Evolutionary conservation across 2,797 vertebrate species (phyloP), one percentile per base, ranked within the genome.

Genomic region (Yasuhikotakia modesta): DNA sequence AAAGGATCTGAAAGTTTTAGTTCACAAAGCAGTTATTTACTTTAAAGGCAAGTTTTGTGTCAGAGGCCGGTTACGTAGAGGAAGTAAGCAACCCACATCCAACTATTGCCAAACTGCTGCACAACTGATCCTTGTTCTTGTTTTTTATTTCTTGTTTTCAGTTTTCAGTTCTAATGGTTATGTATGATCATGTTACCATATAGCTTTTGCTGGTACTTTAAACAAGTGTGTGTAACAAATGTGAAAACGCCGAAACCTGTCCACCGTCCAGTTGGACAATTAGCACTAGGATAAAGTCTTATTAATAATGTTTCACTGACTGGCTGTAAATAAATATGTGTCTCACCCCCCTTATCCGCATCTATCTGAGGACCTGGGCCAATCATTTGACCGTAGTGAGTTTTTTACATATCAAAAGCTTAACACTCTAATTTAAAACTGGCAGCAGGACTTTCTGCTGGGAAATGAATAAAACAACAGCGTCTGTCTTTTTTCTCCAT

Each of bases 351-450:
- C 35, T 48, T 73, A 82, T 79, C 48, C 83, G 43, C 72, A 60
- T 73, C n/a, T 50, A 72, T 69, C 70, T 79, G 83, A 86, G 85
- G 77, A 76, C 57, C 1, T 73, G 43, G 61, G 67, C 27, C 22
- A 30, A 55, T 85, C 72, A 82, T 60, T 76, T 79, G 81, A 87
- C 60, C 46, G 12, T 35, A 50, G 43, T 17, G 66, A 24, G 63
- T 53, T 79, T 68, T 67, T 71, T n/a, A 76, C 67, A 85, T 87
- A 82, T 88, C 83, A 89, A 80, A 75, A 82, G 85, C 84, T 91
- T 88, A 84, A 83, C 87, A 86, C 86, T 22, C 67, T 46, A 45
- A 50, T 46, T 66, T 64, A 65, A 55, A 19, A 32, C 61, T 70
- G 82, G 64, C 85, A 78, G 30, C 68, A 65, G 46, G 80, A 81